Conservation (phyloP, 2,888 invertebrate species). For the Pachymerium ferrugineum region DNA sequence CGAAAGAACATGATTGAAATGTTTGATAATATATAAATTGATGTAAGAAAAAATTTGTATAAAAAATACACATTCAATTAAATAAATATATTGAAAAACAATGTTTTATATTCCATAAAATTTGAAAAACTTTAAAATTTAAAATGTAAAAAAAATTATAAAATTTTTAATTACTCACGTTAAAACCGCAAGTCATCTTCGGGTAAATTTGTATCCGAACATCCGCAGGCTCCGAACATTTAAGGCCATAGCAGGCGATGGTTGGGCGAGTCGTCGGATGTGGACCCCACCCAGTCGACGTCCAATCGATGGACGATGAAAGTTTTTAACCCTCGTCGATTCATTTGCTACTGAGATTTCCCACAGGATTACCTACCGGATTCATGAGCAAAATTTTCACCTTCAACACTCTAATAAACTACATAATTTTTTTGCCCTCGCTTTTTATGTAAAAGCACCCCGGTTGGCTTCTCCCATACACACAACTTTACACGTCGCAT, state of each 20-base stretch:
- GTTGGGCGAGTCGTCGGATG: slow-evolving; percentile 12
- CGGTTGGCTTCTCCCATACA: too few relatives aligned
- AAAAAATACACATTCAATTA: too few relatives aligned
- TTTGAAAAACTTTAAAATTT: neutral
- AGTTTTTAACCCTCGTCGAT: slow-evolving; percentile 1
- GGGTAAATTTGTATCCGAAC: neutral
- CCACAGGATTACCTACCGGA: slow-evolving; percentile 5
- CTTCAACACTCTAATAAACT: neutral
- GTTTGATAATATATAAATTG: too few relatives aligned
- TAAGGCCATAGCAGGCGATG: neutral
- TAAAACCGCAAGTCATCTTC: neutral
- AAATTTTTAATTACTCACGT: neutral
- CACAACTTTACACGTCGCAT: too few relatives aligned
- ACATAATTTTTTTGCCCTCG: too few relatives aligned
- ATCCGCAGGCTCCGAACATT: neutral
- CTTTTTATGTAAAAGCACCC: too few relatives aligned
- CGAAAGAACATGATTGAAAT: too few relatives aligned
- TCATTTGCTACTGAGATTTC: slow-evolving; percentile 21
- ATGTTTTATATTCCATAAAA: neutral
- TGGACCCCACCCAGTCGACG: slow-evolving; percentile 7
- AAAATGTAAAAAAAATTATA: neutral
- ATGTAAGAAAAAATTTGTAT: too few relatives aligned
- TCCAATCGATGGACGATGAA: slow-evolving; percentile 10
- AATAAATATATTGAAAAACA: too few relatives aligned
- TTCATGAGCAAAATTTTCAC: neutral